Conservation (phyloP, 2,888 invertebrate genomes). For the Crocallis elinguaria region DNA sequence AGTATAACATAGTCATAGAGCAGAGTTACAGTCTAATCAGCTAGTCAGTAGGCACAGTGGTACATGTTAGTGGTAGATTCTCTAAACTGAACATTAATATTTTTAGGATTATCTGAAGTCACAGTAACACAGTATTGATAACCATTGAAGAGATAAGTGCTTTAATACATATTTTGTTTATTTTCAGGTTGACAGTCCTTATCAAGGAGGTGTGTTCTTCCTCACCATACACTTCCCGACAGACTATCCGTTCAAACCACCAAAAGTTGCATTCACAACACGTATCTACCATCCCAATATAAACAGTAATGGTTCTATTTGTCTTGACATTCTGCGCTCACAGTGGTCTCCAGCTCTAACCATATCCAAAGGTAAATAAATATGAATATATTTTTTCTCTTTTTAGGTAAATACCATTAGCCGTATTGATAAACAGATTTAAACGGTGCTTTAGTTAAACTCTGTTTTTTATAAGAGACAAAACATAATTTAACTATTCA, state of each 20-base stretch:
- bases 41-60: too few relatives aligned
- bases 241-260: slow-evolving; percentile 99
- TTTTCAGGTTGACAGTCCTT: slow-evolving; percentile 98
- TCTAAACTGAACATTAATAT: too few relatives aligned
- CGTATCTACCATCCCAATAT: slow-evolving; percentile 99
- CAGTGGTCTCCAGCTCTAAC: slow-evolving; percentile 99
- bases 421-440: too few relatives aligned
- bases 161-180: slow-evolving; percentile 33
- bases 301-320: slow-evolving; percentile 99
- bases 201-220: slow-evolving; percentile 99
- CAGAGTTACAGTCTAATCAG: too few relatives aligned
- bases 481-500: too few relatives aligned
- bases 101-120: too few relatives aligned
- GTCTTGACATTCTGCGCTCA: slow-evolving; percentile 99
- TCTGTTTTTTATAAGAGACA: too few relatives aligned
- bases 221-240: slow-evolving; percentile 99
- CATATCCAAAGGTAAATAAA: slow-evolving; percentile 96
- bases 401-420: too few relatives aligned
- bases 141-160: neutral
- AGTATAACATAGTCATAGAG: too few relatives aligned
- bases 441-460: too few relatives aligned
- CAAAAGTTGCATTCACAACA: slow-evolving; percentile 99
- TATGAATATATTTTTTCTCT: slow-evolving; percentile 6
- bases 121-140: neutral
- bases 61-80: too few relatives aligned